Conservation (phyloP, 2,113 vertebrate genomes). For the Chitala chitala region DNA sequence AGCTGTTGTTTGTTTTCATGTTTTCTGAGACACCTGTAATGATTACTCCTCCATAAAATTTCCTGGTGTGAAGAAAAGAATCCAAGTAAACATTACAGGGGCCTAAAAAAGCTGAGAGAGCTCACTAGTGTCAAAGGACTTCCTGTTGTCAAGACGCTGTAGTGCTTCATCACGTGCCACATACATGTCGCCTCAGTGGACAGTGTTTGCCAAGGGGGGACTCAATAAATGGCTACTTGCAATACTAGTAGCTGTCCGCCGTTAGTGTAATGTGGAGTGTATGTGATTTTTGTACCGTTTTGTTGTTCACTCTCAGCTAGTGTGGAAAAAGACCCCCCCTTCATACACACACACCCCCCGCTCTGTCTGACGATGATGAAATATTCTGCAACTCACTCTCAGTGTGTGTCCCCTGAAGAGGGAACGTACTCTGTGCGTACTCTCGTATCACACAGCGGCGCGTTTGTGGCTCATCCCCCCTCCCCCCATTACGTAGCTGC, state of each 20-base stretch:
- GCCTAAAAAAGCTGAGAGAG: no score
- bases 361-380: slow-evolving; percentile 71
- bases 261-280: background rate
- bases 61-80: no score
- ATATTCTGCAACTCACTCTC: slow-evolving; percentile 69
- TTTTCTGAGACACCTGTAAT: no score
- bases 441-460: background rate
- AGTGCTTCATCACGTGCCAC: no score
- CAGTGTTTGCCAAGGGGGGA: no score
- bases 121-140: no score
- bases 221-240: background rate
- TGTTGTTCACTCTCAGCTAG: slow-evolving; percentile 32
- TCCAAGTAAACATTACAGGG: no score
- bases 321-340: slow-evolving; percentile 36
- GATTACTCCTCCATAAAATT: no score
- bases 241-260: background rate
- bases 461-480: background rate
- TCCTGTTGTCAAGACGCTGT: no score
- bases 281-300: background rate
- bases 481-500: background rate
- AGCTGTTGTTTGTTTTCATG: background rate
- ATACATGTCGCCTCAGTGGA: no score
- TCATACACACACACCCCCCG: slow-evolving; percentile 67
- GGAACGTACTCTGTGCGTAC: background rate
- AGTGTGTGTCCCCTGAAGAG: slow-evolving; percentile 59